Conservation (phyloP, 2,797 vertebrate species). For the Sebastes hubbsi region DNA sequence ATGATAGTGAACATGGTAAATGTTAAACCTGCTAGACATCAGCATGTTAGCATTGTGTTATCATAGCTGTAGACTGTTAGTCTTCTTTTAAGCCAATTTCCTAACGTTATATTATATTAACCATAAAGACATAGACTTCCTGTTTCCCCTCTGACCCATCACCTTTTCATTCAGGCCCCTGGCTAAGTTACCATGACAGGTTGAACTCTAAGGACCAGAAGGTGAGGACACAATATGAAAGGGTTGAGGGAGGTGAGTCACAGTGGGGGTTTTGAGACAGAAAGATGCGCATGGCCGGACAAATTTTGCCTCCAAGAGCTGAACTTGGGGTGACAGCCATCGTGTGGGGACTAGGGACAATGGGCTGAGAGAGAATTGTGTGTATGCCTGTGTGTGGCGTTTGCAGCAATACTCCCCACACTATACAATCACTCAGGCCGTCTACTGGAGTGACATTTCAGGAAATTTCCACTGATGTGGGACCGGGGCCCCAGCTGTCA, state of each 20-base stretch:
- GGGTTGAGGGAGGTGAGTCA: slow-evolving; percentile 22
- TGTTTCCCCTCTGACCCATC: slow-evolving; percentile 50
- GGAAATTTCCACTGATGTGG: slow-evolving; percentile 75
- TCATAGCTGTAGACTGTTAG: too few species aligned
- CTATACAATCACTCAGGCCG: slow-evolving; percentile 47
- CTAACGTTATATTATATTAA: neutral
- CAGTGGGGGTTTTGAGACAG: slow-evolving; percentile 36
- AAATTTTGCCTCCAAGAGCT: slow-evolving; percentile 44
- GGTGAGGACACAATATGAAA: slow-evolving; percentile 51
- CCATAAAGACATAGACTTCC: slow-evolving; percentile 16
- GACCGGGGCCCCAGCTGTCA: slow-evolving; percentile 67
- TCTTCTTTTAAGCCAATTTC: neutral
- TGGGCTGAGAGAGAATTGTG: slow-evolving; percentile 34
- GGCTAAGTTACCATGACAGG: slow-evolving; percentile 69
- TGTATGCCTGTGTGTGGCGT: slow-evolving; percentile 40
- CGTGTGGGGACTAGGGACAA: slow-evolving; percentile 48
- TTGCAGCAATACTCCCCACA: slow-evolving; percentile 40
- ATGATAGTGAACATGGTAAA: neutral
- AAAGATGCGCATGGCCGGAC: slow-evolving; percentile 44
- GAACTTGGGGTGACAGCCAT: slow-evolving; percentile 61
- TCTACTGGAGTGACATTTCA: slow-evolving; percentile 72
- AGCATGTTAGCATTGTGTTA: too few species aligned
- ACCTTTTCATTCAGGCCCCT: slow-evolving; percentile 61
- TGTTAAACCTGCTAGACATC: too few species aligned
- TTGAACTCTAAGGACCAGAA: slow-evolving; percentile 54